Evolutionary conservation across 2,113 vertebrate genomes (phyloP).

Genomic region (Axis porcinus): DNA sequence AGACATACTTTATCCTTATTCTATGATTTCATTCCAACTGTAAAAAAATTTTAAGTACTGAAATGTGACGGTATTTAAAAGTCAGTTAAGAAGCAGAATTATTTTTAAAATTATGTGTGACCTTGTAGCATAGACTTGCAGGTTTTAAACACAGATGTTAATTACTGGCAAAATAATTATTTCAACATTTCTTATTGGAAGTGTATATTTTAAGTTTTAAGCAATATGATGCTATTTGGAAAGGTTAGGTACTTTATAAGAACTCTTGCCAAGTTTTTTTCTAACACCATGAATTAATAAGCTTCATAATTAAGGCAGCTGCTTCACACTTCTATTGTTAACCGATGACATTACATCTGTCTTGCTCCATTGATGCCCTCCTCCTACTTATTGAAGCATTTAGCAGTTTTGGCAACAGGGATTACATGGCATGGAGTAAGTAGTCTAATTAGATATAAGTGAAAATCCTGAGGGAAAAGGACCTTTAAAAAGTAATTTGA

Average conservation of each 20-base stretch:
- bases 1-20: background rate
- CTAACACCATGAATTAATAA: constrained; percentile 83
- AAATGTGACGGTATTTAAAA: background rate
- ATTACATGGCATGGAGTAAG: constrained; percentile 85
- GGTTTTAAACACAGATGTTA: constrained; percentile 64
- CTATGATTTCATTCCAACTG: background rate
- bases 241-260: constrained; percentile 73
- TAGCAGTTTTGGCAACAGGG: constrained; percentile 87
- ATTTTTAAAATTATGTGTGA: constrained; percentile 15
- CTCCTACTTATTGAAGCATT: constrained; percentile 84
- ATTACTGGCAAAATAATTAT: constrained; percentile 68
- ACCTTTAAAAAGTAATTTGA: constrained; percentile 85
- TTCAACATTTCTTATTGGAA: constrained; percentile 59
- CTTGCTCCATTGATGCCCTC: constrained; percentile 81
- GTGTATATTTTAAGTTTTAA: constrained; percentile 76
- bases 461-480: constrained; percentile 83
- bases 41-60: background rate
- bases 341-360: constrained; percentile 88
- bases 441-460: constrained; percentile 87
- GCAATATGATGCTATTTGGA: constrained; percentile 64
- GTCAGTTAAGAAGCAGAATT: background rate
- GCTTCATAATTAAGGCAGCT: constrained; percentile 84
- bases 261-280: constrained; percentile 70
- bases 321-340: constrained; percentile 89
- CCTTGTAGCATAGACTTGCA: constrained; percentile 33